Evolutionary conservation across 2,888 invertebrate species (phyloP).

Genomic region (Standfussiana lucernea): DNA sequence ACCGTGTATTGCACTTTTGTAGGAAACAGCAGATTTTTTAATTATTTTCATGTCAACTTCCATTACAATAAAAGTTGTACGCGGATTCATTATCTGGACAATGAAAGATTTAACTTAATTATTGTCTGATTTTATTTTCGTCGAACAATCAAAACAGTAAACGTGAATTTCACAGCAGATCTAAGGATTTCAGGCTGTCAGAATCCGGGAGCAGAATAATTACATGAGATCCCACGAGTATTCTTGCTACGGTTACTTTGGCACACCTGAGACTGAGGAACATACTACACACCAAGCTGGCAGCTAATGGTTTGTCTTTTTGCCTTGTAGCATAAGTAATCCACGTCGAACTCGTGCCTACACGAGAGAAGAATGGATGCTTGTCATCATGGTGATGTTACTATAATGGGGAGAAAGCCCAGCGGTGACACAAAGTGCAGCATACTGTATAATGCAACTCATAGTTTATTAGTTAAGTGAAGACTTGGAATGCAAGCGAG

Average conservation of each 20-base stretch:
- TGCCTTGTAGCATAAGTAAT: slow-evolving; percentile 13
- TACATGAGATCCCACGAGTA: too few species aligned
- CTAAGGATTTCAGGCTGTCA: neutral
- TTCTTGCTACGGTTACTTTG: neutral
- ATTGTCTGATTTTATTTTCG: neutral
- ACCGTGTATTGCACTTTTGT: too few species aligned
- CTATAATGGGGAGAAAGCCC: slow-evolving; percentile 32
- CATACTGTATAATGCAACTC: slow-evolving; percentile 48
- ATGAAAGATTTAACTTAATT: neutral
- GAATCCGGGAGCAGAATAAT: too few species aligned
- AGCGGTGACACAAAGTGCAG: slow-evolving; percentile 42
- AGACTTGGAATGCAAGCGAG: slow-evolving; percentile 40
- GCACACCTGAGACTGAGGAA: neutral
- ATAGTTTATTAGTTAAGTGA: slow-evolving; percentile 39
- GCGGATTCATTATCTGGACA: neutral
- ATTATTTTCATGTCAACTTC: neutral
- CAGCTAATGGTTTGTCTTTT: slow-evolving; percentile 5
- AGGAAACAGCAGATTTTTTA: too few species aligned
- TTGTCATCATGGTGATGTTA: slow-evolving; percentile 44
- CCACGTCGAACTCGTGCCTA: slow-evolving; percentile 10
- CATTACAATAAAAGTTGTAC: neutral
- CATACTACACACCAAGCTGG: neutral
- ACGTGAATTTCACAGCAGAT: neutral
- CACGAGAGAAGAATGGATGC: slow-evolving; percentile 33
- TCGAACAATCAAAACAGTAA: neutral